These are phyloP conservation scores for Laodelphax striatellus DNA, from an alignment of 1,140 invertebrate genomes.

Conservation along the genomic window DNA sequence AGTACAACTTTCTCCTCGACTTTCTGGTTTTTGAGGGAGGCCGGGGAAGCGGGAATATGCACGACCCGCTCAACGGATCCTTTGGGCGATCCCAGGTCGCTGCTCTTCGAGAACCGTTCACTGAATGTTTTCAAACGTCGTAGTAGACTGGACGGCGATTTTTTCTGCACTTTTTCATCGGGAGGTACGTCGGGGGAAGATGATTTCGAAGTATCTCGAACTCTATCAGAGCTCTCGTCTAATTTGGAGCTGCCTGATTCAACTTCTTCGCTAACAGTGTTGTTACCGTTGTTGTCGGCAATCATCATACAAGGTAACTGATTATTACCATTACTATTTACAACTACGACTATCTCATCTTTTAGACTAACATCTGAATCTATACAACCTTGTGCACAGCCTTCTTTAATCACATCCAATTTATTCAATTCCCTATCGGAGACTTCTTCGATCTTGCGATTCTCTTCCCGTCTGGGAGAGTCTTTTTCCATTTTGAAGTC, in stretches of 20 bases:
- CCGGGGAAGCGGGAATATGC: constrained; percentile 9
- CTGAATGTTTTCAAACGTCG: constrained; percentile 9
- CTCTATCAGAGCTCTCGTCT: neutral
- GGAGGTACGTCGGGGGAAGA: constrained; percentile 2
- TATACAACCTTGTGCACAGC: constrained; percentile 8
- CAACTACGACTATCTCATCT: constrained; percentile 8
- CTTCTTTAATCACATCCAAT: constrained; percentile 10
- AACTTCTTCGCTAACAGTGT: neutral
- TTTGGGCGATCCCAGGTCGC: constrained; percentile 9
- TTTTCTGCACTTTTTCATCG: constrained; percentile 4
- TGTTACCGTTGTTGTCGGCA: neutral
- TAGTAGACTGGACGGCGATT: constrained; percentile 12
- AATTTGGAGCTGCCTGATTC: neutral
- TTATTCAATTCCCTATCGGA: neutral
- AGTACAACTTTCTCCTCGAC: neutral
- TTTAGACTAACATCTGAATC: constrained; percentile 4
- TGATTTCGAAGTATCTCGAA: neutral
- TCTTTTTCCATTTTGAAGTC: constrained; percentile 3
- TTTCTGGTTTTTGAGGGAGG: constrained; percentile 11
- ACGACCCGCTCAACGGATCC: constrained; percentile 4
- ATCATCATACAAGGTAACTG: neutral
- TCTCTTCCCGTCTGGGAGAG: neutral
- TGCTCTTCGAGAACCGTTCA: constrained; percentile 10
- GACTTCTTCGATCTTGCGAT: neutral
- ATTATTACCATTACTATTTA: constrained; percentile 2